phyloP scores from a whole-genome alignment of 2,888 invertebrate genomes.

The Parasteatoda lunata region DNA sequence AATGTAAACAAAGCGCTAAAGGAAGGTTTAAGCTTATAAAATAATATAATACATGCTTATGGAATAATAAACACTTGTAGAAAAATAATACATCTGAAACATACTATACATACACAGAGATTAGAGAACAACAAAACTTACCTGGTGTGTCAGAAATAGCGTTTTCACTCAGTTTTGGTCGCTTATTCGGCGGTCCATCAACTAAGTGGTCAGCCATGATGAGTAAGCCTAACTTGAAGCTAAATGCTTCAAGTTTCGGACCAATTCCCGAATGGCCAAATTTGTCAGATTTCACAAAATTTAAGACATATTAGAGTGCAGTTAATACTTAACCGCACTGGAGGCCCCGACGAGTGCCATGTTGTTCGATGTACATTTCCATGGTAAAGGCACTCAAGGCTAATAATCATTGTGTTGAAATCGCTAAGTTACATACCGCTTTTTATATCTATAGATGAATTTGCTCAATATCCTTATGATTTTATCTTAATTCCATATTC shows the following conservation, averaged over 20 bases:
- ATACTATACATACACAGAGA: no score
- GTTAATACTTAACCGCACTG: constrained; percentile 40
- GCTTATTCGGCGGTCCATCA: constrained; percentile 74
- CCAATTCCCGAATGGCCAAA: constrained; percentile 60
- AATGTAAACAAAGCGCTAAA: no score
- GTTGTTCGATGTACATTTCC: constrained; percentile 54
- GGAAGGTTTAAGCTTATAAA: no score
- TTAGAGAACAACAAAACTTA: constrained; percentile 42
- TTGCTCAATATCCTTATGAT: no score
- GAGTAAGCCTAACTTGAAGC: constrained; percentile 61
- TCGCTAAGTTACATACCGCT: constrained; percentile 44
- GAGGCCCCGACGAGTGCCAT: constrained; percentile 45
- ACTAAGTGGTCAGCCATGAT: constrained; percentile 74
- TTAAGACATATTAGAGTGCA: constrained; percentile 31
- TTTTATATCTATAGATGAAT: background rate
- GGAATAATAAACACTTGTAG: no score
- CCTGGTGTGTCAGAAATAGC: constrained; percentile 69
- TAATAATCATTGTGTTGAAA: constrained; percentile 45
- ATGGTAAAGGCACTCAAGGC: constrained; percentile 59
- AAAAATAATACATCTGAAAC: no score
- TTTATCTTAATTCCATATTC: no score
- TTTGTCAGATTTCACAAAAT: constrained; percentile 43
- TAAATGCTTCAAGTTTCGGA: constrained; percentile 2
- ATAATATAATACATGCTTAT: no score
- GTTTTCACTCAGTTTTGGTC: constrained; percentile 72